Evolutionary conservation across 30 jellyfish, hydroid and myxozoan genomes (phyloP), one percentile per base, ranked within the genome.

Genomic region (Calvadosia cruxmelitensis): DNA sequence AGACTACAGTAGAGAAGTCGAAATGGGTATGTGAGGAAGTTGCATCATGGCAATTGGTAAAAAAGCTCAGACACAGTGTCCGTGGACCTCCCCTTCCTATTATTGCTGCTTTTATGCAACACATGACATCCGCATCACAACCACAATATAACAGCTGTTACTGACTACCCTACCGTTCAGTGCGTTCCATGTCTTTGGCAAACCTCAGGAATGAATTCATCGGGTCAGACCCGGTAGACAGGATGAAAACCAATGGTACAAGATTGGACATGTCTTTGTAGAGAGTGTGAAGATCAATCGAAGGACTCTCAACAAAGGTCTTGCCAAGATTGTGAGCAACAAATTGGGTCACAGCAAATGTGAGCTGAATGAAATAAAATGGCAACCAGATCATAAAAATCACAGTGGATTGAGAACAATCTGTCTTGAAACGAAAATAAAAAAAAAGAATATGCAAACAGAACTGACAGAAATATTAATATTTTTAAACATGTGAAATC

Each of bases 181-280:
- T 71, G 71, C 75, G 68, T 32, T 82, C 88, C 95, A 81, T 81
- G 57, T 89, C 98, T 63, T 82, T 89, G 23, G 95, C 93, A 49
- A 89, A 89, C 65, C 98, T 34, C 49, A 75, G 84, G 79, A 89
- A 89, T 15, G 95, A 92, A 48, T 81, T 82, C 98, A 89, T 89
- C 1, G 98, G 98, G 65, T 89, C 98, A 30, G 98, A 89, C 0
- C 98, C 98, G 33, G 98, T 80, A 0, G 98, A 89, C 28, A 89
- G 64, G 52, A 89, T 88, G 49, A 75, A 89, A 31, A 89, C 95
- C 50, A 89, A 68, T 2, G 98, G 93, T 27, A 89, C 76, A 34
- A 48, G 68, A 28, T 92, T 27, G 2, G 98, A 84, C 98, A 89
- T 89, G 53, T 89, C 98, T 48, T 77, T 83, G 69, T 69, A 89